Evolutionary conservation across 1,140 invertebrate species (phyloP).

Genomic region (Marisa cornuarietis): DNA sequence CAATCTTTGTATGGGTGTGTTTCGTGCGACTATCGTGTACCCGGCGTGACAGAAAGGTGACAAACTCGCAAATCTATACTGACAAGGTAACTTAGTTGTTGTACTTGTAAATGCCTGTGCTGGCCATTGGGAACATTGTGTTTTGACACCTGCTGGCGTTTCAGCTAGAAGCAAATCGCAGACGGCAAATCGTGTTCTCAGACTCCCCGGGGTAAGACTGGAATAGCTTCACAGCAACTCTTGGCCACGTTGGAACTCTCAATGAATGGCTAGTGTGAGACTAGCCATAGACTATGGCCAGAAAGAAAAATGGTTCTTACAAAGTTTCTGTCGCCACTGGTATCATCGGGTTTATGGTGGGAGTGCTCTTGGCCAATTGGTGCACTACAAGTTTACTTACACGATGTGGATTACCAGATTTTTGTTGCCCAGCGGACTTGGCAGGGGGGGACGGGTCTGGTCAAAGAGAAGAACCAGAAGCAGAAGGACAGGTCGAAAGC

Average conservation of each 20-base stretch:
- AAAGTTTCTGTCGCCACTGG: constrained; percentile 16
- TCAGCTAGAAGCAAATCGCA: no score
- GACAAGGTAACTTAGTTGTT: no score
- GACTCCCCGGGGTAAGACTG: no score
- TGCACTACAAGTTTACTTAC: constrained; percentile 28
- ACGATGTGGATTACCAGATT: constrained; percentile 29
- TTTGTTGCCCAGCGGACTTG: constrained; percentile 35
- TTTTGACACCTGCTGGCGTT: no score
- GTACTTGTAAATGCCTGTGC: no score
- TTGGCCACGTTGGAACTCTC: constrained; percentile 10
- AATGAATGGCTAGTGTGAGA: constrained; percentile 32
- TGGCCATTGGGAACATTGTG: no score
- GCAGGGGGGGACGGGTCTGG: constrained; percentile 7
- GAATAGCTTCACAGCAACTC: neutral
- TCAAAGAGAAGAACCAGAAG: constrained; percentile 17
- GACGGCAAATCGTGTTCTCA: no score
- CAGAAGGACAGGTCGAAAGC: constrained; percentile 14
- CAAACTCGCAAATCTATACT: no score
- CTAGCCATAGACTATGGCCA: constrained; percentile 29
- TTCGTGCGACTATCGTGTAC: no score
- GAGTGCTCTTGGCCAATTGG: constrained; percentile 37
- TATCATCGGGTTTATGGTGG: constrained; percentile 36
- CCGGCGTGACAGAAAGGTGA: no score
- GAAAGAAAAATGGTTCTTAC: constrained; percentile 25
- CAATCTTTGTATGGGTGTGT: no score